Percentiles rank a stretch among this genome's conserved stretches.
Conservation (phyloP, 2,888 invertebrate genomes). For the Caenorhabditis panamensis region DNA sequence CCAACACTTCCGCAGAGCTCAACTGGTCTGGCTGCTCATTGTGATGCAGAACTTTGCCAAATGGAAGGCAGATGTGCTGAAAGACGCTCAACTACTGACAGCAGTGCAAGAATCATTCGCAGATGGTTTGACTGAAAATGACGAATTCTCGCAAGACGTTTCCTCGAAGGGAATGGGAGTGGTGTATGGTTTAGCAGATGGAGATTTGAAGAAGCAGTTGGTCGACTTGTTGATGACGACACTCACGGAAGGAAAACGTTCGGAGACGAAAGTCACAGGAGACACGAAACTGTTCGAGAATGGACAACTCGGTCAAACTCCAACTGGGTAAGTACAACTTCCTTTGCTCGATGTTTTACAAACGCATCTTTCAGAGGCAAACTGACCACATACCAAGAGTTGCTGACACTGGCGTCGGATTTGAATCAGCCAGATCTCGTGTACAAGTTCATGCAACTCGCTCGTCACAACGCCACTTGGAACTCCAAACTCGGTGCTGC, state of each 20-base stretch:
- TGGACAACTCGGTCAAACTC: slow-evolving; percentile 90
- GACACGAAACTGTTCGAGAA: slow-evolving; percentile 92
- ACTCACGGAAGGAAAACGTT: slow-evolving; percentile 85
- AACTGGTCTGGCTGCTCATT: slow-evolving; percentile 71
- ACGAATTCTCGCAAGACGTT: slow-evolving; percentile 92
- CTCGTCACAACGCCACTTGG: slow-evolving; percentile 95
- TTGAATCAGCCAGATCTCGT: slow-evolving; percentile 94
- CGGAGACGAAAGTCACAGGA: slow-evolving; percentile 83
- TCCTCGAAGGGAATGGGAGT: slow-evolving; percentile 88
- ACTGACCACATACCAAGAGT: slow-evolving; percentile 90
- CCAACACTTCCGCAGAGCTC: slow-evolving; percentile 71
- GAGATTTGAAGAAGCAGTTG: slow-evolving; percentile 86
- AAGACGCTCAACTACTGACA: slow-evolving; percentile 16
- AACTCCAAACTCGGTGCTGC: slow-evolving; percentile 95
- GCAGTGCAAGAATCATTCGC: slow-evolving; percentile 70
- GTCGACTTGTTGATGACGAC: slow-evolving; percentile 89
- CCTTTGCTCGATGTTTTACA: background rate
- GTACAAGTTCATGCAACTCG: slow-evolving; percentile 96
- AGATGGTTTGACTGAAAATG: slow-evolving; percentile 73
- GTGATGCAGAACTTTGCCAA: slow-evolving; percentile 55
- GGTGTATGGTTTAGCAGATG: slow-evolving; percentile 89
- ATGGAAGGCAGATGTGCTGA: slow-evolving; percentile 23
- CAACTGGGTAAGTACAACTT: slow-evolving; percentile 86
- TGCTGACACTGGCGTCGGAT: slow-evolving; percentile 94
- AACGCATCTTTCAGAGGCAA: slow-evolving; percentile 56